These are phyloP conservation scores for Chalcosyrphus nemorum DNA, from an alignment of 2,888 invertebrate species.

Conservation along the genomic window DNA sequence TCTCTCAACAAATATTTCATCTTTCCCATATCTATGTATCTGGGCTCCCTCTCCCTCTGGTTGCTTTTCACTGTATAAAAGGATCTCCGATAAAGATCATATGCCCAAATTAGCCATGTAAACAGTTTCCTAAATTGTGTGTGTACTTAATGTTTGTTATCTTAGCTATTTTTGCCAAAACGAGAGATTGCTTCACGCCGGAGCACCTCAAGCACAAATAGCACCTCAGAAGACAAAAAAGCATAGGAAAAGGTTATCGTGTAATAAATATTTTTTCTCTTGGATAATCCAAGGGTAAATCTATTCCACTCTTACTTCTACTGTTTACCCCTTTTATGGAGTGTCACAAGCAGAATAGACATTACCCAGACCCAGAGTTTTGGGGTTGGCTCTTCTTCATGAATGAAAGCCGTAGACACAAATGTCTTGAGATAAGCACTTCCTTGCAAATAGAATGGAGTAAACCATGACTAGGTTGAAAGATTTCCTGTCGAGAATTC, in stretches of 20 bases:
- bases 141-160: neutral
- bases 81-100: slow-evolving; percentile 8
- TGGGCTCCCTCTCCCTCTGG: neutral
- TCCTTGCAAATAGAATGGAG: slow-evolving; percentile 15
- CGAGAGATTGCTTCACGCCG: neutral
- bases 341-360: neutral
- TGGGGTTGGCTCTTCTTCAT: slow-evolving; percentile 6
- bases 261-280: slow-evolving; percentile 9
- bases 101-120: slow-evolving; percentile 4
- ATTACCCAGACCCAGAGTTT: neutral
- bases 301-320: neutral
- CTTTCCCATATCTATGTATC: neutral
- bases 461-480: neutral
- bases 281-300: slow-evolving; percentile 41
- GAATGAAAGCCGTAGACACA: slow-evolving; percentile 16
- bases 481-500: neutral
- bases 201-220: neutral
- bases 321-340: slow-evolving; percentile 15
- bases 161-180: neutral
- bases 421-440: slow-evolving; percentile 4
- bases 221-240: neutral
- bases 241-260: neutral
- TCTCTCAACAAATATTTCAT: neutral
- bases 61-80: neutral
- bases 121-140: neutral